phyloP scores from a whole-genome alignment of 2,797 vertebrate genomes.

The Champsocephalus esox region DNA sequence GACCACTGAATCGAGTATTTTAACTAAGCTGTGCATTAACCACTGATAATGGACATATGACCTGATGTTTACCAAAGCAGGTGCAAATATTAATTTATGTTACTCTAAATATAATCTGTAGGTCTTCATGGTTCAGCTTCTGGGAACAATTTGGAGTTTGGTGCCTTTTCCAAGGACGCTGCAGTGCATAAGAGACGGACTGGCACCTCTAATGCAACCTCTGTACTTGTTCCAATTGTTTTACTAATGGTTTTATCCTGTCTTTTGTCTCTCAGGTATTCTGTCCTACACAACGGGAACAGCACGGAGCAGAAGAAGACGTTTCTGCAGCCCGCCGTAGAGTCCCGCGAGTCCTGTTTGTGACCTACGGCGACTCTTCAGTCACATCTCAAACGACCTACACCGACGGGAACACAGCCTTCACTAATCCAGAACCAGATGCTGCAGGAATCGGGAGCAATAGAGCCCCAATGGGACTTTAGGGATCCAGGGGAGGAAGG shows the following conservation, averaged over 20 bases:
- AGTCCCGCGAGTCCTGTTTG: conserved; percentile 94
- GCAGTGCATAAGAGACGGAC: no score
- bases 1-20: no score
- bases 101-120: no score
- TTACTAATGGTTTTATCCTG: background rate
- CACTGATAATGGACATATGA: no score
- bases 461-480: conserved; percentile 7
- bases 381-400: conserved; percentile 40
- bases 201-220: no score
- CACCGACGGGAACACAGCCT: conserved; percentile 17
- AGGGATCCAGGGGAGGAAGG: background rate
- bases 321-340: conserved; percentile 87
- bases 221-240: background rate
- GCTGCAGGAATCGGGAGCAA: background rate
- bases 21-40: no score
- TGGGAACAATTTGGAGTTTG: no score
- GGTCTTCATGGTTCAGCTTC: no score
- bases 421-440: conserved; percentile 19
- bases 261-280: conserved; percentile 85
- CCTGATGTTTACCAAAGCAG: no score
- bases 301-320: conserved; percentile 89
- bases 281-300: conserved; percentile 90
- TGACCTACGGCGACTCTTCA: conserved; percentile 76
- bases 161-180: no score
- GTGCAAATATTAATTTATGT: no score